Percentiles rank a stretch among this genome's conserved stretches.
phyloP scores from a whole-genome alignment of 2,113 vertebrate species.

The Lontra canadensis region DNA sequence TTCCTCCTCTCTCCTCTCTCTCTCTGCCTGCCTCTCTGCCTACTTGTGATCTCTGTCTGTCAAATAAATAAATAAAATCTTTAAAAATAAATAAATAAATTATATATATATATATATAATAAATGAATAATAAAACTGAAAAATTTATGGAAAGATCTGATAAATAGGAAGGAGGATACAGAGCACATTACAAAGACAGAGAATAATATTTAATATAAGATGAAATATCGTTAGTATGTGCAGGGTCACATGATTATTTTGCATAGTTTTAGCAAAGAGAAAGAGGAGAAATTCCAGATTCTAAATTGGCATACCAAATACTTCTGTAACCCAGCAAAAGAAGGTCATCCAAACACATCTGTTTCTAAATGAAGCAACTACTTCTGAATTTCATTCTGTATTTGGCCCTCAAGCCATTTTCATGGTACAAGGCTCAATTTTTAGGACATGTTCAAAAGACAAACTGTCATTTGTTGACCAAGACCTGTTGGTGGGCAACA shows the following conservation, averaged over 20 bases:
- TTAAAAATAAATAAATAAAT: no score
- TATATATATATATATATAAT: no score
- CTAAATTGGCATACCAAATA: neutral
- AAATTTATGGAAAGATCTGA: neutral
- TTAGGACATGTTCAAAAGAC: neutral
- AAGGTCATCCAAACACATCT: neutral
- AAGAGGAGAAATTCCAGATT: neutral
- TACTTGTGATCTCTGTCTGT: no score
- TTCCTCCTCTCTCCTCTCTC: no score
- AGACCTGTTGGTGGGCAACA: neutral
- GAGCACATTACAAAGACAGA: neutral
- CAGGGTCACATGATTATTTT: neutral
- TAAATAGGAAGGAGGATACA: neutral
- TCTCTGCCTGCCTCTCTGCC: no score
- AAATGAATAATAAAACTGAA: neutral
- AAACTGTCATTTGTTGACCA: neutral
- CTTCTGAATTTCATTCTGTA: neutral
- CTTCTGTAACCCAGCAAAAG: neutral
- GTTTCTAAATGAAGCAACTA: neutral
- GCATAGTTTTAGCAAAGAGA: neutral
- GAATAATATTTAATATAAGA: neutral
- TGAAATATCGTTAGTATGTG: neutral
- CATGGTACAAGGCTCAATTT: neutral
- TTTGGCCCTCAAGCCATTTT: neutral
- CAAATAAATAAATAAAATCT: no score